phyloP scores from a whole-genome alignment of 2,888 invertebrate species.

The Melanophora roralis region DNA sequence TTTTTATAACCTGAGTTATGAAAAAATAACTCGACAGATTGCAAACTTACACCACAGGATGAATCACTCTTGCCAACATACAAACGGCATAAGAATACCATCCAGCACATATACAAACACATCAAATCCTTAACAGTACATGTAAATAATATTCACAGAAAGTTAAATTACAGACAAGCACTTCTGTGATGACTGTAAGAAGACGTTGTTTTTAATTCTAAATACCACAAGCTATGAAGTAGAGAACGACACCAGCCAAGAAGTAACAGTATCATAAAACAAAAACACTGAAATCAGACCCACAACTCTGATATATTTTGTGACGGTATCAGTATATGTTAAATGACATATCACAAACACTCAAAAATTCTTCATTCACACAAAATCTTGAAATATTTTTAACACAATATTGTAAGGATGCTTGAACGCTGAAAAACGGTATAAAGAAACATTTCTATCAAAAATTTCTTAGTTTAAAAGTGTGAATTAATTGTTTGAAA shows the following conservation, averaged over 20 bases:
- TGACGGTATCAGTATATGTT: conserved; percentile 23
- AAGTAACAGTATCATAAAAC: background rate
- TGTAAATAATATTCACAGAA: background rate
- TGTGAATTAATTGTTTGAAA: too few species aligned
- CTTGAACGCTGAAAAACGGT: too few species aligned
- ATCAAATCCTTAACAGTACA: conserved; percentile 5
- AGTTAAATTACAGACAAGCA: conserved; percentile 24
- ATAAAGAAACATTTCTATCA: too few species aligned
- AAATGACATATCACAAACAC: conserved; percentile 30
- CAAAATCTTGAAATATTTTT: background rate
- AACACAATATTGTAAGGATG: too few species aligned
- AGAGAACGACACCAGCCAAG: background rate
- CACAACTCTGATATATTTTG: conserved; percentile 26
- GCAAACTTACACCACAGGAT: conserved; percentile 35
- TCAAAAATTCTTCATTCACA: background rate
- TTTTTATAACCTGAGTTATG: conserved; percentile 50
- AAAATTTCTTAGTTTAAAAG: too few species aligned
- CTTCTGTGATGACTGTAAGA: background rate
- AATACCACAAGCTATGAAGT: conserved; percentile 23
- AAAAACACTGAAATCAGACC: background rate
- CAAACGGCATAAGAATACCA: background rate
- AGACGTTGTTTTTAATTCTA: conserved; percentile 16
- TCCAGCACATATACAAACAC: background rate
- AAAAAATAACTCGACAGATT: conserved; percentile 59
- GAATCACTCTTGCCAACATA: conserved; percentile 4